A percentile compares a stretch with the other conserved stretches of the same genome.
Evolutionary conservation across 1,140 invertebrate species (phyloP).

Genomic region (Macrobrachium rosenbergii): DNA sequence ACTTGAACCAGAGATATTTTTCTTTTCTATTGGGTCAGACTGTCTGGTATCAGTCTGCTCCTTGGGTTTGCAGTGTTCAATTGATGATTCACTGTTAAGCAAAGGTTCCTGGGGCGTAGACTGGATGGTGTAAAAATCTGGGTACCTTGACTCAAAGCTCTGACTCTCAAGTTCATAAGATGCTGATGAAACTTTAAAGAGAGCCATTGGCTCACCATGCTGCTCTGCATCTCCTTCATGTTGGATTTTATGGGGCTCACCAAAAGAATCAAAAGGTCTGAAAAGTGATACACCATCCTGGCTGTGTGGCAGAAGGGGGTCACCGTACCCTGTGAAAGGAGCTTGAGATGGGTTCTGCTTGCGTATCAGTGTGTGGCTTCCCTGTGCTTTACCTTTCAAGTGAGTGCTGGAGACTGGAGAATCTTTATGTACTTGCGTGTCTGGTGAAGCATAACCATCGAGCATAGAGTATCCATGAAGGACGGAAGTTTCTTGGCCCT

Average conservation of each 20-base stretch:
- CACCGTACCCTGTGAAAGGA: conserved; percentile 47
- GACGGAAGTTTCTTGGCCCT: neutral
- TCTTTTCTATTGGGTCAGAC: neutral
- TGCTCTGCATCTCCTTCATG: conserved; percentile 46
- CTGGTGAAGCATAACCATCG: conserved; percentile 21
- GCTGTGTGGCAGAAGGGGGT: conserved; percentile 41
- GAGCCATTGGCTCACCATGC: conserved; percentile 34
- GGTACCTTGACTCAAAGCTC: conserved; percentile 48
- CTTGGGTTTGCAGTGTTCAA: conserved; percentile 44
- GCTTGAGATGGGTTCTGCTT: conserved; percentile 24
- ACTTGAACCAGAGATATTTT: conserved; percentile 11
- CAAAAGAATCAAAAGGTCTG: conserved; percentile 49
- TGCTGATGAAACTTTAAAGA: conserved; percentile 51
- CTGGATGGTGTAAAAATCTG: conserved; percentile 49
- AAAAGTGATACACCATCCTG: conserved; percentile 41
- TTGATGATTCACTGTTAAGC: conserved; percentile 30
- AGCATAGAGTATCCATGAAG: conserved; percentile 34
- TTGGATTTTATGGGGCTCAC: conserved; percentile 30
- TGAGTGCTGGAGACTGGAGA: conserved; percentile 13
- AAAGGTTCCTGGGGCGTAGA: conserved; percentile 33
- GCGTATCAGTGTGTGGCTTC: conserved; percentile 10
- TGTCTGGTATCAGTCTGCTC: conserved; percentile 4
- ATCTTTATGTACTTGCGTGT: conserved; percentile 13
- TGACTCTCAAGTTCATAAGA: conserved; percentile 52
- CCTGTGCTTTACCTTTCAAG: conserved; percentile 37